phyloP scores from a whole-genome alignment of 2,888 invertebrate genomes.

The Octonoba sinensis region DNA sequence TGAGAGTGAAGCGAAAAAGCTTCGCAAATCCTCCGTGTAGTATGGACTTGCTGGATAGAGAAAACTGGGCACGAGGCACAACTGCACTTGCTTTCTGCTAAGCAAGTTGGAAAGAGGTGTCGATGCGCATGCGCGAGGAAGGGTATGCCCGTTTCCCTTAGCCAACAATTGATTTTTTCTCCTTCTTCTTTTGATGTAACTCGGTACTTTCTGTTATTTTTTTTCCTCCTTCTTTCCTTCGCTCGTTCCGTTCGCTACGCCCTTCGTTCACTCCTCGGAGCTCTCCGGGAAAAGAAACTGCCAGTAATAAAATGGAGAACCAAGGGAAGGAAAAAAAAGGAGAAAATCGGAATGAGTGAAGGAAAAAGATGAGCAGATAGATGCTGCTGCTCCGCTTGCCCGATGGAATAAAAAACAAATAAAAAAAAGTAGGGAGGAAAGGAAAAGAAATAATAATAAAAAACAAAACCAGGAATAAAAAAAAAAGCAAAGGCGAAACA shows the following conservation, averaged over 20 bases:
- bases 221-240: conserved; percentile 28
- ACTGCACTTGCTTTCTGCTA: conserved; percentile 56
- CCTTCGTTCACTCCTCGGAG: conserved; percentile 2
- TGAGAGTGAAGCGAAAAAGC: conserved; percentile 36
- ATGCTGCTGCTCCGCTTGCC: conserved; percentile 49
- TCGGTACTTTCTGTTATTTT: conserved; percentile 62
- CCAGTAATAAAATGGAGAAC: conserved; percentile 56
- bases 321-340: conserved; percentile 16
- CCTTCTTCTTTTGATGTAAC: conserved; percentile 58
- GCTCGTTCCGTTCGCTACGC: conserved; percentile 23
- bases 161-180: conserved; percentile 62
- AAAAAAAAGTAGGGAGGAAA: conserved; percentile 12
- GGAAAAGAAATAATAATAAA: conserved; percentile 37
- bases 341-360: conserved; percentile 27
- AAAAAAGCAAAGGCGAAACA: conserved; percentile 37
- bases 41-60: conserved; percentile 38
- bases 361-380: conserved; percentile 59
- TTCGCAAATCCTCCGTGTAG: conserved; percentile 50
- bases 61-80: conserved; percentile 38
- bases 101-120: conserved; percentile 58
- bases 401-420: conserved; percentile 35
- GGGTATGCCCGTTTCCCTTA: conserved; percentile 31
- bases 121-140: conserved; percentile 36
- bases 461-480: conserved; percentile 18
- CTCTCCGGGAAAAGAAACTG: conserved; percentile 40